Conservation (phyloP, 2,797 vertebrate species). For the Bucorvus abyssinicus region DNA sequence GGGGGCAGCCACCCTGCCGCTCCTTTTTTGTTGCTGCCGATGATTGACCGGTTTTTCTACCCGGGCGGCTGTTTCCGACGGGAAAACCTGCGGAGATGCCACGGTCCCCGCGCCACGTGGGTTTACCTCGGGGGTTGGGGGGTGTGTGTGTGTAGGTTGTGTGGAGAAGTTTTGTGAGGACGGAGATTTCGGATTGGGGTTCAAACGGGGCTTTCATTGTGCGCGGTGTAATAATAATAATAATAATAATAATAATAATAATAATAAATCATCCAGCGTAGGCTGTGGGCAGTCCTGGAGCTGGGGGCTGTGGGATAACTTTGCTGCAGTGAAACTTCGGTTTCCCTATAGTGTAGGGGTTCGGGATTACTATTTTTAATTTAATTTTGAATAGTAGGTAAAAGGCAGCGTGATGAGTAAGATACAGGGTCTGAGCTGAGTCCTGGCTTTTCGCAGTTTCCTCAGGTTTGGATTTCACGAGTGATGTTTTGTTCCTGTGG, state of each 20-base stretch:
- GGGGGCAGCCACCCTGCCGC: not conserved
- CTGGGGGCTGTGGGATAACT: not conserved
- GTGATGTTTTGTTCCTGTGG: not conserved
- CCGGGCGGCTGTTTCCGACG: not conserved
- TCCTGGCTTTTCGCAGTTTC: not conserved
- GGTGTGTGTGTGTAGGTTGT: not conserved
- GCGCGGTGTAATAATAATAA: not conserved
- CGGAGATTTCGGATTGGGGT: not conserved
- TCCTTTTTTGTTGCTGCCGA: not conserved
- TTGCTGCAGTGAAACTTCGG: not conserved
- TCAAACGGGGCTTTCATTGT: not conserved
- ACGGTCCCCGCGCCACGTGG: constrained; percentile 46
- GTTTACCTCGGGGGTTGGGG: not conserved
- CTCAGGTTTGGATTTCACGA: not conserved
- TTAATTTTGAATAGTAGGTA: not conserved
- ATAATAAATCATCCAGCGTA: too few species aligned
- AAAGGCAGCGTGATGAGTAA: not conserved
- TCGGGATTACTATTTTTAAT: not conserved
- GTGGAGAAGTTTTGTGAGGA: not conserved
- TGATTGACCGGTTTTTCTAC: not conserved
- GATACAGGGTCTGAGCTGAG: not conserved
- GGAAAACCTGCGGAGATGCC: constrained; percentile 35
- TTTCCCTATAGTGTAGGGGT: not conserved
- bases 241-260: not conserved
- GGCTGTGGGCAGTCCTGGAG: not conserved